Base-by-base conservation (phyloP, 2,113 vertebrate genomes). In the Neopipo cinnamomea region DNA sequence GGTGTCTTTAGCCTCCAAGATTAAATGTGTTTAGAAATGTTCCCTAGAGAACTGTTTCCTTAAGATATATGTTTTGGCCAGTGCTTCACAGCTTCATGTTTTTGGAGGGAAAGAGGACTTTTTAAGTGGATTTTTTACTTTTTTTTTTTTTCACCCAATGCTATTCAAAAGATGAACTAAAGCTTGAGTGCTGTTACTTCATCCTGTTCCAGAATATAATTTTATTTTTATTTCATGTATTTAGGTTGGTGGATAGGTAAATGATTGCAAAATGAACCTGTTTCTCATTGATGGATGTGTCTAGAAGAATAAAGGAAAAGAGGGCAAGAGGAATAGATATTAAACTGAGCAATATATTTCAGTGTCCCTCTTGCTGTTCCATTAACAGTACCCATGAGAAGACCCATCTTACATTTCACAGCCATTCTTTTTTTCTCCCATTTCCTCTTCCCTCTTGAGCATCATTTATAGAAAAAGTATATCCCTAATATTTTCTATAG, bases 341-440 rank as follows among this genome's bases (percentile, higher is more conserved):
- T 95, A 85, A 96, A 93, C 74, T 88, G 53, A 90, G 65, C 66
- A 90, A 85, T 89, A 52, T 72, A 89, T 96, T 94, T 93, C 82
- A 75, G 52, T 61, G 37, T 94, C 91, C 39, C 30, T 85, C 67
- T 67, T 94, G 63, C 63, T 89, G 42, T 85, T 83, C 46, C 67
- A 66, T 85, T 92, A 95, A 95, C 49, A 35, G 61, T 49, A 72
- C 86, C 79, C 70, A 39, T 16, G 89, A 93, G 94, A 89, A 93
- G 77, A 82, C 63, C 35, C 74, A 85, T 94, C 62, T 89, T 93
- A 85, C 62, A 70, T 88, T 93, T 88, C 78, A 82, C 37, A 71
- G 80, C 21, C 28, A 28, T 79, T 85, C 79, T 81, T 95, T 95
- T 93, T 89, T 63, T 41, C 44, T 83, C 53, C 59, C 42, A 50